Evolutionary conservation across 2,888 invertebrate genomes (phyloP), one percentile per base, ranked within the genome.

Genomic region (Ectemnius lituratus): DNA sequence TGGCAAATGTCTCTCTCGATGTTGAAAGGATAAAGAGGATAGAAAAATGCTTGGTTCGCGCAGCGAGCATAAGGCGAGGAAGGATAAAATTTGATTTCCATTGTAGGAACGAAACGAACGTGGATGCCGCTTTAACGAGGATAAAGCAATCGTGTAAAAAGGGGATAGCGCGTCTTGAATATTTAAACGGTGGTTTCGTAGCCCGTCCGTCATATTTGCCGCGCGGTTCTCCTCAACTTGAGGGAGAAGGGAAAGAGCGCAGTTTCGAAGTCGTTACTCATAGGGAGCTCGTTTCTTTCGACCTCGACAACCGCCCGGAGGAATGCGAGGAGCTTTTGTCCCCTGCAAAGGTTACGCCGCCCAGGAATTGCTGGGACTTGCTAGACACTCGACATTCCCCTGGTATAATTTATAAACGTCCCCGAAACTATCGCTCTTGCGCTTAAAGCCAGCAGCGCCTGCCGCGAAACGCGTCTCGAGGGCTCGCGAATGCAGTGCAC

Each of bases 141-240:
- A 66, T 60, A 66, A 75, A 76, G 59, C 58, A 62, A 76, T 75
- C 63, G 49, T 27, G 68, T 13, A 65, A 71, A 74, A 67, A 46
- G 57, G 64, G 62, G 64, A 57, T 64, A 70, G 37, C 60, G 49
- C 64, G 63, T 70, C 20, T 63, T 66, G 74, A 68, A 78, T 76
- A 74, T 74, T 78, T 78, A 71, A 76, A 65, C 64, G 68, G 61
- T 49, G 57, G 23, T 63, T 37, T 16, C 23, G n/a, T 28, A 47
- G 45, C 18, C 28, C 23, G 57, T 23, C 23, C 23, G 56, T 47
- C 27, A 2, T 47, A 49, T 56, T 45, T 49, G n/a, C n/a, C 11
- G n/a, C 18, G 11, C 14, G 20, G 49, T 66, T 76, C 70, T 56
- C 45, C 59, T 45, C 11, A 66, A 61, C 57, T 59, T 2, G 37